Conservation (phyloP, 1,140 invertebrate species). For the Mesaphorura yosii region DNA sequence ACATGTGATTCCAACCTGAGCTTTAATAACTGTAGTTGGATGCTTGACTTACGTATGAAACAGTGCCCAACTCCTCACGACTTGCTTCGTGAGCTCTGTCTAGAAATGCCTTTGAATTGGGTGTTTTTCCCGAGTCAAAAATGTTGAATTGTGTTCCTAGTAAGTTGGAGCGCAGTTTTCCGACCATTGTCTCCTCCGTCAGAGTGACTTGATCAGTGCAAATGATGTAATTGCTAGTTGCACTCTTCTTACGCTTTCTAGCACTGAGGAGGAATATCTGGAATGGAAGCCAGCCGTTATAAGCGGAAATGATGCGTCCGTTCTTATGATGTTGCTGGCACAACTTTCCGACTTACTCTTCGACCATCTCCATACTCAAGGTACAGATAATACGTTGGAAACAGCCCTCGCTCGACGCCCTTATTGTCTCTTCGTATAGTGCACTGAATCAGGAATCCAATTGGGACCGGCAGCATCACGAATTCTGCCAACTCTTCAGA, state of each 20-base stretch:
- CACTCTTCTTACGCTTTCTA: constrained; percentile 91
- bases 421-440: constrained; percentile 91
- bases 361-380: constrained; percentile 89
- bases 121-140: constrained; percentile 77
- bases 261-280: constrained; percentile 85
- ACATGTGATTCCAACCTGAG: background rate
- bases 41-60: constrained; percentile 65
- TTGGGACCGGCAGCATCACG: constrained; percentile 76
- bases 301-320: background rate
- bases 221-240: constrained; percentile 95
- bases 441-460: constrained; percentile 86
- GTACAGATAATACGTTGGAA: constrained; percentile 95
- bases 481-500: constrained; percentile 80
- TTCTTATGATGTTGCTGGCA: background rate
- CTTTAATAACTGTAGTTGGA: background rate
- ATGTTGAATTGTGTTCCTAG: constrained; percentile 94
- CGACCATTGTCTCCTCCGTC: constrained; percentile 81
- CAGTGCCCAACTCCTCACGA: constrained; percentile 78
- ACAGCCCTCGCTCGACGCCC: constrained; percentile 90
- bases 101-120: constrained; percentile 36
- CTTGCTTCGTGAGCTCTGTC: constrained; percentile 35
- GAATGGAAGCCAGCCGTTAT: background rate
- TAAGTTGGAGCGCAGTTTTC: constrained; percentile 91
- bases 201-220: constrained; percentile 96
- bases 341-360: background rate